Evolutionary conservation across 2,888 invertebrate species (phyloP).

Genomic region (Cryptophagus acutangulus): DNA sequence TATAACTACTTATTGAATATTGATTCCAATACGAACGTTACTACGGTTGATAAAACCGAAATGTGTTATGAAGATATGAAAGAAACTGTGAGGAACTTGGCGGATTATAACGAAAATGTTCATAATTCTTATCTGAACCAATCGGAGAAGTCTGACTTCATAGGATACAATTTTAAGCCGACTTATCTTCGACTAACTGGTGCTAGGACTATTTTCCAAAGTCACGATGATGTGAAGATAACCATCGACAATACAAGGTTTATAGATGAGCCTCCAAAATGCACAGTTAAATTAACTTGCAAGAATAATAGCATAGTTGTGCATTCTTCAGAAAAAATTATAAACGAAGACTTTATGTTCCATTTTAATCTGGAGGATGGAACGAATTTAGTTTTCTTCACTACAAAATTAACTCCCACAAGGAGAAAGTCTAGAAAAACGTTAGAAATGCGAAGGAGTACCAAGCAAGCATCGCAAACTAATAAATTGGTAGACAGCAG

Average conservation of each 20-base stretch:
- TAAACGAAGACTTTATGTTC: constrained; percentile 20
- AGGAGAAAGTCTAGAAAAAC: no score
- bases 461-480: no score
- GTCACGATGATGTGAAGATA: constrained; percentile 33
- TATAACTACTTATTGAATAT: constrained; percentile 22
- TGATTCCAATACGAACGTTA: constrained; percentile 9
- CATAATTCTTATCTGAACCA: constrained; percentile 9
- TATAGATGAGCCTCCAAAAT: constrained; percentile 26
- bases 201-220: constrained; percentile 31
- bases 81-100: constrained; percentile 23
- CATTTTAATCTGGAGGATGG: constrained; percentile 26
- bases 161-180: constrained; percentile 31
- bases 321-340: constrained; percentile 22
- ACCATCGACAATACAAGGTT: constrained; percentile 31
- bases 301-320: constrained; percentile 25
- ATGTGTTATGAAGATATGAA: constrained; percentile 11
- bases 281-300: constrained; percentile 26
- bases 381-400: no score
- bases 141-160: constrained; percentile 15
- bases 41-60: constrained; percentile 1
- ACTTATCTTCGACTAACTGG: constrained; percentile 27
- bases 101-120: constrained; percentile 14
- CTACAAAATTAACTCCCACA: no score
- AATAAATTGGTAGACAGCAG: no score
- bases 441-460: no score